phyloP scores from a whole-genome alignment of 2,888 invertebrate species.

The Pyralis farinalis region DNA sequence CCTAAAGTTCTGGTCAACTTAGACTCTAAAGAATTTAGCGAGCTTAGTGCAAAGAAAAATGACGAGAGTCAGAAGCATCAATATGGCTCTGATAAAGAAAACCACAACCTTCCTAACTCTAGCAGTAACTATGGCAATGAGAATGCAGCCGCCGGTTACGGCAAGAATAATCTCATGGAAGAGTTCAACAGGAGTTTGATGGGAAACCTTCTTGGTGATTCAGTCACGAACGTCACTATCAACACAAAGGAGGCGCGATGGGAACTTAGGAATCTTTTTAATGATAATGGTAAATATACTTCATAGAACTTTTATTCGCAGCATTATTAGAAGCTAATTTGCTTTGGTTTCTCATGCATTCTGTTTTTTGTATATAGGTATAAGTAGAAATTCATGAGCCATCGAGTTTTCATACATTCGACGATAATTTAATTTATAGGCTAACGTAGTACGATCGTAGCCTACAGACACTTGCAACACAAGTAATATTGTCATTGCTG shows the following conservation, averaged over 20 bases:
- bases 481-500: too few species aligned
- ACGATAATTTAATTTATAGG: too few species aligned
- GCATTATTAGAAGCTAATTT: too few species aligned
- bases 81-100: constrained; percentile 49
- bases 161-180: constrained; percentile 67
- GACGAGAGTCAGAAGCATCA: constrained; percentile 49
- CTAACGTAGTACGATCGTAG: too few species aligned
- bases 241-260: constrained; percentile 86
- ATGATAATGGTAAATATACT: constrained; percentile 62
- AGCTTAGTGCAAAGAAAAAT: constrained; percentile 50
- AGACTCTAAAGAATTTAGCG: constrained; percentile 73
- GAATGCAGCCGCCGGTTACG: constrained; percentile 46
- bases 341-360: too few species aligned
- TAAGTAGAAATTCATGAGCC: too few species aligned
- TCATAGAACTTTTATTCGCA: background rate
- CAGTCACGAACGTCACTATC: constrained; percentile 84
- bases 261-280: constrained; percentile 83
- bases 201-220: constrained; percentile 78
- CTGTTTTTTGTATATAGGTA: too few species aligned
- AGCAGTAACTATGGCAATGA: constrained; percentile 42
- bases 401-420: too few species aligned
- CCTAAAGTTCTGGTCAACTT: constrained; percentile 70
- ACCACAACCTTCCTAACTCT: constrained; percentile 36
- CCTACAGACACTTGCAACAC: too few species aligned
- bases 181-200: constrained; percentile 73